A percentile compares a stretch with the other conserved stretches of the same genome.
Evolutionary conservation across 2,888 invertebrate genomes (phyloP).

Genomic region (Toxonevra muliebris): DNA sequence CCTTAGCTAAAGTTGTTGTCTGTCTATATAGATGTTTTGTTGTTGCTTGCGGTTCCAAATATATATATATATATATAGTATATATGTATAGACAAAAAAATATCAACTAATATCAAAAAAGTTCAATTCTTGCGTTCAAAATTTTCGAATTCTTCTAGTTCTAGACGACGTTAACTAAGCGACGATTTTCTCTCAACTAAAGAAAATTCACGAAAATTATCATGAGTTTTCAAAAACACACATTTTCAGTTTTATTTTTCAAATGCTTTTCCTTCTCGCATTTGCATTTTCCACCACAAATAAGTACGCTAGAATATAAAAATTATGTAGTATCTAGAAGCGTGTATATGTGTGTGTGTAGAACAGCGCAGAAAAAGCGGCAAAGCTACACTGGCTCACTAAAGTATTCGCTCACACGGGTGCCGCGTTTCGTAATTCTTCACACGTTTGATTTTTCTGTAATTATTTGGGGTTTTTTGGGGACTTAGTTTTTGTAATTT

Average conservation of each 20-base stretch:
- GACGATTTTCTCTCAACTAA: conserved; percentile 66
- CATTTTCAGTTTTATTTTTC: conserved; percentile 33
- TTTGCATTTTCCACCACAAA: conserved; percentile 32
- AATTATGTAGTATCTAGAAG: background rate
- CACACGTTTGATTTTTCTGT: no score
- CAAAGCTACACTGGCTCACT: background rate
- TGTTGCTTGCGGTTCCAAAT: conserved; percentile 1
- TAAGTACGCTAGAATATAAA: conserved; percentile 21
- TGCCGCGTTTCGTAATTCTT: no score
- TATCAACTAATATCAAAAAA: no score
- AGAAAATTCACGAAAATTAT: conserved; percentile 59
- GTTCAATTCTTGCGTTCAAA: background rate
- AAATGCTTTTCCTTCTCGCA: conserved; percentile 4
- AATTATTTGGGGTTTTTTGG: no score
- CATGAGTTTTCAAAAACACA: conserved; percentile 43
- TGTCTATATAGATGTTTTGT: background rate
- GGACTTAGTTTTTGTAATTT: no score
- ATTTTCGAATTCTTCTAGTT: conserved; percentile 23
- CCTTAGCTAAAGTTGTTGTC: conserved; percentile 11
- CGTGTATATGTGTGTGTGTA: background rate
- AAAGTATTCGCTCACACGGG: background rate
- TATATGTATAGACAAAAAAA: no score
- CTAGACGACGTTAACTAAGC: conserved; percentile 63
- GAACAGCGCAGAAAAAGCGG: background rate
- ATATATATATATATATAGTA: no score